phyloP scores from a whole-genome alignment of 2,113 vertebrate genomes.

The Burhinus oedicnemus region DNA sequence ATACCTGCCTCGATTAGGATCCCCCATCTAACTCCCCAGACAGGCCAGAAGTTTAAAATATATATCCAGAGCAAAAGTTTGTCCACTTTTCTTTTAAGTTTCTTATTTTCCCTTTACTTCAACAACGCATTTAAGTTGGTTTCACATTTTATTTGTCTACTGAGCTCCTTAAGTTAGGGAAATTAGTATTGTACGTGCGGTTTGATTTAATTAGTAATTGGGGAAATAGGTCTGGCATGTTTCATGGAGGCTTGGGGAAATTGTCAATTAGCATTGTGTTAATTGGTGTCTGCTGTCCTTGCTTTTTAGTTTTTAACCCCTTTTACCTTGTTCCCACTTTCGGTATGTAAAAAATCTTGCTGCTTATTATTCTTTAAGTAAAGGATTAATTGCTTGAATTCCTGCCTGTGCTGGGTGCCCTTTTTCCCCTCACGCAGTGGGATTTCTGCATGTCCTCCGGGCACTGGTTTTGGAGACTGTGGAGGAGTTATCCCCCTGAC shows the following conservation, averaged over 20 bases:
- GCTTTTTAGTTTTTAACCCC: constrained; percentile 89
- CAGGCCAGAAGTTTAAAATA: constrained; percentile 20
- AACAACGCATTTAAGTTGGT: constrained; percentile 75
- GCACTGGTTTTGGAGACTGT: not conserved
- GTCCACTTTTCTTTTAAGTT: constrained; percentile 49
- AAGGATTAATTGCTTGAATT: constrained; percentile 85
- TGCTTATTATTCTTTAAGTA: constrained; percentile 87
- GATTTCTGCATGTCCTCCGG: constrained; percentile 55
- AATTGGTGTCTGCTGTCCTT: constrained; percentile 86
- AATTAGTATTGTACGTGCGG: constrained; percentile 82
- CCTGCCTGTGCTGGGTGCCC: constrained; percentile 73
- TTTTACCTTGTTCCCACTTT: constrained; percentile 85
- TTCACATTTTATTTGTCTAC: constrained; percentile 82
- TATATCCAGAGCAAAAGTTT: constrained; percentile 45
- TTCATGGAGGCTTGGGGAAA: constrained; percentile 86
- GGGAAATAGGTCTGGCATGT: constrained; percentile 85
- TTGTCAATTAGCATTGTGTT: constrained; percentile 88
- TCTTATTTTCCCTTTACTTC: constrained; percentile 57
- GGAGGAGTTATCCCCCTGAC: not conserved
- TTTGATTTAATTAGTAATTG: constrained; percentile 89
- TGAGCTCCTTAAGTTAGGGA: constrained; percentile 81
- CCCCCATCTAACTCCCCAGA: not conserved
- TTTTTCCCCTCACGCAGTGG: constrained; percentile 45
- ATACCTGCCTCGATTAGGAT: not conserved
- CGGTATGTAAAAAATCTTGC: constrained; percentile 78